Conservation (phyloP, 2,888 invertebrate species). For the Coenonympha arcania region DNA sequence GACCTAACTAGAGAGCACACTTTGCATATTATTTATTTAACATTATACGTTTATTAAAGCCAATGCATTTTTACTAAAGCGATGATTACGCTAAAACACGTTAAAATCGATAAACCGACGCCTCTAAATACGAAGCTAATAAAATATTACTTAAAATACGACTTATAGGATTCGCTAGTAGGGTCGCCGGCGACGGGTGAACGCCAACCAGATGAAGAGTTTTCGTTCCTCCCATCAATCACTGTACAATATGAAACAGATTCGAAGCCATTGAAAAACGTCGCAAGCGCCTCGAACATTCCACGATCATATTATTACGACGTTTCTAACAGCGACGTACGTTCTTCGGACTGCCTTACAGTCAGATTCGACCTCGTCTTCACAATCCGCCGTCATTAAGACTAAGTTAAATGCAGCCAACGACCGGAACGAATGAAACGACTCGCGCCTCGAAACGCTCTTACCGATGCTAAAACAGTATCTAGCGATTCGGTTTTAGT, state of each 20-base stretch:
- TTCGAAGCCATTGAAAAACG: not conserved
- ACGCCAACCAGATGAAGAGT: not conserved
- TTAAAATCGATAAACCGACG: constrained; percentile 28
- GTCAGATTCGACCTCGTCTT: constrained; percentile 10
- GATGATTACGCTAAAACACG: constrained; percentile 31
- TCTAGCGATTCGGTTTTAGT: too few relatives aligned
- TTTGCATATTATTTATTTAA: constrained; percentile 10
- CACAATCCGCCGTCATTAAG: constrained; percentile 19
- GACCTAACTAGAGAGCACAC: constrained; percentile 14
- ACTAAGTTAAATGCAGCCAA: constrained; percentile 24
- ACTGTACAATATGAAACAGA: not conserved
- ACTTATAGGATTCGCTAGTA: constrained; percentile 11
- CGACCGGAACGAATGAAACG: constrained; percentile 26
- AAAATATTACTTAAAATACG: constrained; percentile 19
- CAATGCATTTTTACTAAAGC: constrained; percentile 29
- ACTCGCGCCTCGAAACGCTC: constrained; percentile 41
- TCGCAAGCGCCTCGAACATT: constrained; percentile 2
- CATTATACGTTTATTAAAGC: constrained; percentile 27
- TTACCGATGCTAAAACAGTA: constrained; percentile 54
- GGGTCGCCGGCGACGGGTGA: constrained; percentile 2
- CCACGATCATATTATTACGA: too few relatives aligned
- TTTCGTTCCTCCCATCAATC: not conserved
- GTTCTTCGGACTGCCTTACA: constrained; percentile 16
- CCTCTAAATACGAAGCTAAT: constrained; percentile 22
- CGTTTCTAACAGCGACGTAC: constrained; percentile 6